These are phyloP conservation scores for Corythaeola cristata DNA, from an alignment of 2,113 vertebrate species.

Conservation along the genomic window DNA sequence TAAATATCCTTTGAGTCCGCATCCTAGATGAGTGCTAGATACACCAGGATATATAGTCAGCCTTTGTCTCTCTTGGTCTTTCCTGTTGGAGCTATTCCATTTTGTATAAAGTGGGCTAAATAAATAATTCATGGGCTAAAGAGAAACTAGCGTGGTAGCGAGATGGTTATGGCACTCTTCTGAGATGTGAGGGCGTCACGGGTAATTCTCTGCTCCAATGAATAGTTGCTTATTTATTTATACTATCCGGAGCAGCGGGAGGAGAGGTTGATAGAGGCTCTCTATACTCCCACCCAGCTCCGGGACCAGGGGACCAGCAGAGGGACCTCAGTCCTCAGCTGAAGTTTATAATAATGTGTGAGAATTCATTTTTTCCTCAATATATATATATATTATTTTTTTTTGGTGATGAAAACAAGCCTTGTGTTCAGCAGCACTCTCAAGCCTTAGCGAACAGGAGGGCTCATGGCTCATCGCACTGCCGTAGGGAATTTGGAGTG, in stretches of 20 bases:
- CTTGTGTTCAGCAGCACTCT: neutral
- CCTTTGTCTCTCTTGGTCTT: neutral
- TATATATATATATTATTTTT: too few relatives aligned
- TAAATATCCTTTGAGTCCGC: neutral
- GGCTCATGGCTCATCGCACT: neutral
- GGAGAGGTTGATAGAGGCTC: neutral
- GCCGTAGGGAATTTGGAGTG: neutral
- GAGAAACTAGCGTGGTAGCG: neutral
- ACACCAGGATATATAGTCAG: neutral
- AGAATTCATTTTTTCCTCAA: neutral
- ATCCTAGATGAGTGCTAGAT: neutral
- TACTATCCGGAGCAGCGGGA: neutral
- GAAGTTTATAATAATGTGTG: neutral
- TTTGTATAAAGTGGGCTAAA: slow-evolving; percentile 5
- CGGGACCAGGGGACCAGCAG: neutral
- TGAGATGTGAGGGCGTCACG: neutral
- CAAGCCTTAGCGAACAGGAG: neutral
- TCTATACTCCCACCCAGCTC: neutral
- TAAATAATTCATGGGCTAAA: slow-evolving; percentile 22
- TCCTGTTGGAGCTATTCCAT: slow-evolving; percentile 36
- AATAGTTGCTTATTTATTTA: slow-evolving; percentile 8
- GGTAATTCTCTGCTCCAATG: neutral
- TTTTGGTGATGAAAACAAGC: neutral
- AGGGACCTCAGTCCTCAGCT: neutral
- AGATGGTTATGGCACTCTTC: neutral